A percentile compares a stretch with the other conserved stretches of the same genome.
These are phyloP conservation scores for Germaria angustata DNA, from an alignment of 2,888 invertebrate genomes.

Conservation along the genomic window DNA sequence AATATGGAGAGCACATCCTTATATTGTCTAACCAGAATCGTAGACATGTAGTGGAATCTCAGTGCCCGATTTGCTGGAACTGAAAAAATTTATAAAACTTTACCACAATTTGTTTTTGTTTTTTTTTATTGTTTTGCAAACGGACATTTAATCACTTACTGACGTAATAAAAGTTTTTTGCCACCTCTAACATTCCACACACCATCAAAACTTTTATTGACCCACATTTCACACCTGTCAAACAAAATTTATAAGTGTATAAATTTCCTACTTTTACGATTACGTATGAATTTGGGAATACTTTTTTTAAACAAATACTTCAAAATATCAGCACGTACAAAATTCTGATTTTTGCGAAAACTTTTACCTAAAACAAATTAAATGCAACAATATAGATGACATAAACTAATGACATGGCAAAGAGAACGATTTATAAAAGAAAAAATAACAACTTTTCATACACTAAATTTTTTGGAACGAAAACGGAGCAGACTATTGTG, in stretches of 20 bases:
- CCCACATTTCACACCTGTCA: background rate
- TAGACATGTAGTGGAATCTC: too few relatives aligned
- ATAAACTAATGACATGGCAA: conserved; percentile 23
- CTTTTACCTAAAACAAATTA: background rate
- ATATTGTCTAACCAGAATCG: too few relatives aligned
- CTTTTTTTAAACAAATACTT: too few relatives aligned
- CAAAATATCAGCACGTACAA: too few relatives aligned
- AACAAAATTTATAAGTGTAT: background rate
- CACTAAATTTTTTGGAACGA: background rate
- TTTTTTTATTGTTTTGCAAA: too few relatives aligned
- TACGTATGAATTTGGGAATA: too few relatives aligned
- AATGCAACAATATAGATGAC: conserved; percentile 4
- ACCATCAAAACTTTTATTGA: background rate
- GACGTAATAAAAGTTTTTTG: background rate
- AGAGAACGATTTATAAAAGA: background rate
- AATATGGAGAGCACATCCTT: too few relatives aligned
- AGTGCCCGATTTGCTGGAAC: too few relatives aligned
- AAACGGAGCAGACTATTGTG: background rate
- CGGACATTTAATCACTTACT: too few relatives aligned
- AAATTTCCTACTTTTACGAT: too few relatives aligned
- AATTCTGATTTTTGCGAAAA: background rate
- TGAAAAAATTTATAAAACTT: too few relatives aligned
- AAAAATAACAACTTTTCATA: background rate
- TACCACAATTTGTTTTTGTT: too few relatives aligned
- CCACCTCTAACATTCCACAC: background rate